These are phyloP conservation scores for Deilephila elpenor DNA, from an alignment of 2,888 invertebrate genomes.

Conservation along the genomic window DNA sequence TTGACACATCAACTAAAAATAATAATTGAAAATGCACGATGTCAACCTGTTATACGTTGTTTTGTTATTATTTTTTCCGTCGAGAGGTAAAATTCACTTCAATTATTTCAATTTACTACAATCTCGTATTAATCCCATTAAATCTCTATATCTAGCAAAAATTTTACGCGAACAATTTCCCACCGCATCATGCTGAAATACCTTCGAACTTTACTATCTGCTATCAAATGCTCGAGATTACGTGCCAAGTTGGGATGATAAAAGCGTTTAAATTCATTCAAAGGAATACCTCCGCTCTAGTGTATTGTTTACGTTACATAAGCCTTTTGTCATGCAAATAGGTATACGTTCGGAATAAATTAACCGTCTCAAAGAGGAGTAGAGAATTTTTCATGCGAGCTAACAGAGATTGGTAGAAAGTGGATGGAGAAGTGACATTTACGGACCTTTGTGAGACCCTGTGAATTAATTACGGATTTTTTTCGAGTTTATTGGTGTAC, in stretches of 20 bases:
- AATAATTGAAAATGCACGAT: too few relatives aligned
- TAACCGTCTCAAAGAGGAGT: slow-evolving; percentile 47
- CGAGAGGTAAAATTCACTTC: too few relatives aligned
- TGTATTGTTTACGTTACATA: slow-evolving; percentile 53
- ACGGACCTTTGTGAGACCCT: slow-evolving; percentile 14
- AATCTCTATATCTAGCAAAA: not conserved
- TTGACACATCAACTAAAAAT: too few relatives aligned
- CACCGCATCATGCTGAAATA: not conserved
- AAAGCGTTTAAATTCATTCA: slow-evolving; percentile 45
- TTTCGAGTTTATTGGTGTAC: not conserved
- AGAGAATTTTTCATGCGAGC: slow-evolving; percentile 27
- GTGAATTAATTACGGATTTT: slow-evolving; percentile 14
- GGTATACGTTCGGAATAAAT: slow-evolving; percentile 53
- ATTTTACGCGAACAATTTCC: not conserved
- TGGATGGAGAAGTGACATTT: slow-evolving; percentile 38
- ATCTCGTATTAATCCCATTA: not conserved
- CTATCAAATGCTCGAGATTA: slow-evolving; percentile 50
- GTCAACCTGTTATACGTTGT: too few relatives aligned
- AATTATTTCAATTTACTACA: too few relatives aligned
- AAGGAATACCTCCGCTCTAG: slow-evolving; percentile 53
- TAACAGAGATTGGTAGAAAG: slow-evolving; percentile 26
- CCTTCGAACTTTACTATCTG: slow-evolving; percentile 38
- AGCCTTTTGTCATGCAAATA: slow-evolving; percentile 61
- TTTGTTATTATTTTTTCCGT: too few relatives aligned
- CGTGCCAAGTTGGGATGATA: slow-evolving; percentile 43